Conservation (phyloP, 2,888 invertebrate genomes). For the Anarsia innoxiella region DNA sequence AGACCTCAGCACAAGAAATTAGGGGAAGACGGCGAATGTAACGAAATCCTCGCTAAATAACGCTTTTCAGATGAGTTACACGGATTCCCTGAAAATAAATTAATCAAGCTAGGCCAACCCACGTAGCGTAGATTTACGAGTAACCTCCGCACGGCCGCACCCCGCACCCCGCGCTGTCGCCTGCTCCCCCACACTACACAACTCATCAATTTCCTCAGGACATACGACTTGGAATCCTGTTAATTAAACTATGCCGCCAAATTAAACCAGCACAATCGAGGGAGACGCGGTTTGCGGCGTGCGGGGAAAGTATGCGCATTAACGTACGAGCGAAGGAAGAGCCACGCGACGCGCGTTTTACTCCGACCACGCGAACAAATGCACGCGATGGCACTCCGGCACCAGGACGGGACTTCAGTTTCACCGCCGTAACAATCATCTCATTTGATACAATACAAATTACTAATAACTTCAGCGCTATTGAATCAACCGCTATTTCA, state of each 20-base stretch:
- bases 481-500: too few species aligned
- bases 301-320: constrained; percentile 29
- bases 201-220: constrained; percentile 67
- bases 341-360: too few species aligned
- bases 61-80: constrained; percentile 48
- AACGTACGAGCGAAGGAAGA: too few species aligned
- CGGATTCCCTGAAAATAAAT: constrained; percentile 54
- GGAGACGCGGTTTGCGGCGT: constrained; percentile 19
- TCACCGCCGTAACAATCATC: too few species aligned
- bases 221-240: constrained; percentile 58
- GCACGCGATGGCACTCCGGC: too few species aligned
- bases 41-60: constrained; percentile 33
- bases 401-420: too few species aligned
- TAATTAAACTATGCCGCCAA: constrained; percentile 67
- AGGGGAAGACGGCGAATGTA: constrained; percentile 27
- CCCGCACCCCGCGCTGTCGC: too few species aligned
- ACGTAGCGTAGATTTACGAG: constrained; percentile 60
- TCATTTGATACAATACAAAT: too few species aligned
- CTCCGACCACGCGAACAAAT: too few species aligned
- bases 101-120: constrained; percentile 53
- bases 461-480: too few species aligned
- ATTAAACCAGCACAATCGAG: constrained; percentile 43
- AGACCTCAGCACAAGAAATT: constrained; percentile 23
- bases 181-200: constrained; percentile 38
- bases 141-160: constrained; percentile 25